Conservation (phyloP, 1,140 invertebrate species). For the Drosophila azteca region DNA sequence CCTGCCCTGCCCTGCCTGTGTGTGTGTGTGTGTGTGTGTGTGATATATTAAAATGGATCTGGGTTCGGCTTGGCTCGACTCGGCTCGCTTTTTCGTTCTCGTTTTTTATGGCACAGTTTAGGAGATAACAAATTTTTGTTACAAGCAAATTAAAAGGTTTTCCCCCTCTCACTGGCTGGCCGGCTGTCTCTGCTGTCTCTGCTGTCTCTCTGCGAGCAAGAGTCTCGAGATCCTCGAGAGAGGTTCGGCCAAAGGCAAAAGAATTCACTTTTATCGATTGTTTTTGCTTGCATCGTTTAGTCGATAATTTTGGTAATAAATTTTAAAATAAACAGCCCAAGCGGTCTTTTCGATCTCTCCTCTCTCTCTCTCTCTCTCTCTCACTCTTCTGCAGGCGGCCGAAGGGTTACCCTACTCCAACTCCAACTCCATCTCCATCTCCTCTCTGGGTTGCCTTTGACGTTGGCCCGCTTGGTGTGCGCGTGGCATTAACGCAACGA, state of each 20-base stretch:
- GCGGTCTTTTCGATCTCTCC: neutral
- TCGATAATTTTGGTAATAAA: constrained; percentile 84
- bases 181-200: neutral
- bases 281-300: constrained; percentile 83
- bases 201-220: constrained; percentile 31
- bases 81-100: constrained; percentile 69
- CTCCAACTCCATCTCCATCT: neutral
- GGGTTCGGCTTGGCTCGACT: constrained; percentile 44
- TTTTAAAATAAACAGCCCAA: constrained; percentile 79
- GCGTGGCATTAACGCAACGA: constrained; percentile 70
- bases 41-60: constrained; percentile 81
- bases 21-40: constrained; percentile 26
- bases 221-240: constrained; percentile 9
- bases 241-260: constrained; percentile 23
- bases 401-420: constrained; percentile 1
- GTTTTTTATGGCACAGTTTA: constrained; percentile 83
- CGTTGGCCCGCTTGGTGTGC: constrained; percentile 56
- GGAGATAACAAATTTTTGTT: constrained; percentile 83
- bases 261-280: constrained; percentile 83
- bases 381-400: too few relatives aligned
- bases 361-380: constrained; percentile 5
- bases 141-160: constrained; percentile 84
- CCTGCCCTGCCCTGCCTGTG: neutral
- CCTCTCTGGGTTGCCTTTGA: constrained; percentile 35
- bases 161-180: constrained; percentile 17